A percentile compares a stretch with the other conserved stretches of the same genome.
phyloP scores from a whole-genome alignment of 2,888 invertebrate species.

The Sarcophaga caerulescens region DNA sequence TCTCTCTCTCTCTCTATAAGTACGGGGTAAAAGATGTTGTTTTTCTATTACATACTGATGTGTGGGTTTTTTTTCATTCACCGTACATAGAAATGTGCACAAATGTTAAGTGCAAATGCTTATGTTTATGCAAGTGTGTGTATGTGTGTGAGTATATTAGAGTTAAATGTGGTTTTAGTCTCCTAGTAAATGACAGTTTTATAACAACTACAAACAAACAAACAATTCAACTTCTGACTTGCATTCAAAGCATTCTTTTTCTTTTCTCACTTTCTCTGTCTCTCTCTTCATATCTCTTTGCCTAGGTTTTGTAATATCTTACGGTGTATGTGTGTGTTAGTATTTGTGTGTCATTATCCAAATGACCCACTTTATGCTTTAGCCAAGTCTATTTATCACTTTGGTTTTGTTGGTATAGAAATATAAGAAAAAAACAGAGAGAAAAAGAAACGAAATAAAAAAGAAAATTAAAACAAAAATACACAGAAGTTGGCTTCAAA shows the following conservation, averaged over 20 bases:
- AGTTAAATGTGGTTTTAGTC: slow-evolving; percentile 60
- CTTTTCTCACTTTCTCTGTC: not conserved
- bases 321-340: not conserved
- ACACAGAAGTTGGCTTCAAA: slow-evolving; percentile 54
- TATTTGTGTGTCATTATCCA: slow-evolving; percentile 66
- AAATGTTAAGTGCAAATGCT: too few species aligned
- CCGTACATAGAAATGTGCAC: not conserved
- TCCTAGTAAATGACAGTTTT: slow-evolving; percentile 61
- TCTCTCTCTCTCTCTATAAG: slow-evolving; percentile 14
- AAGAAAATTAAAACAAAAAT: slow-evolving; percentile 1
- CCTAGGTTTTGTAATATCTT: not conserved
- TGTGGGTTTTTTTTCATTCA: slow-evolving; percentile 1
- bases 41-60: not conserved
- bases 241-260: slow-evolving; percentile 33
- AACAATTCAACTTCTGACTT: slow-evolving; percentile 61
- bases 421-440: not conserved
- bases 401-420: slow-evolving; percentile 61
- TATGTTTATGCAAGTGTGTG: not conserved
- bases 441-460: slow-evolving; percentile 12
- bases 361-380: slow-evolving; percentile 72
- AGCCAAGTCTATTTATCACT: slow-evolving; percentile 74
- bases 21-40: not conserved
- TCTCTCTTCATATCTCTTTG: slow-evolving; percentile 1
- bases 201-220: slow-evolving; percentile 57
- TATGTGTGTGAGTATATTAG: slow-evolving; percentile 15